These are phyloP conservation scores for Xylocopa sonorina DNA, from an alignment of 1,140 invertebrate species.

Conservation along the genomic window DNA sequence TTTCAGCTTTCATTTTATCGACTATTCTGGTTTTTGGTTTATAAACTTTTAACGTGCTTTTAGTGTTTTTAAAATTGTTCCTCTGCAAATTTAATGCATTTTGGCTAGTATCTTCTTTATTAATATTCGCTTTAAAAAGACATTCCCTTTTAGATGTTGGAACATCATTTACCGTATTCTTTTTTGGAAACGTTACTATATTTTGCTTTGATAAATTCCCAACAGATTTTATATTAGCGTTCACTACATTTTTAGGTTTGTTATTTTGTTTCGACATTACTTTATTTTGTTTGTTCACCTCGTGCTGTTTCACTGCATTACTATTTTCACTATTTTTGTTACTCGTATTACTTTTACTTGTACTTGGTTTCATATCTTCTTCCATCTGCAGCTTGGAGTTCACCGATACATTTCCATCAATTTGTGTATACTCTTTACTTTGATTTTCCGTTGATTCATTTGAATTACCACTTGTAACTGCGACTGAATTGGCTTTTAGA, in stretches of 20 bases:
- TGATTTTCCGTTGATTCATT: conserved; percentile 5
- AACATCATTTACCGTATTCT: not conserved
- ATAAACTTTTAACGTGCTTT: conserved; percentile 52
- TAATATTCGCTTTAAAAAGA: conserved; percentile 13
- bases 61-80: conserved; percentile 7
- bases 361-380: conserved; percentile 4
- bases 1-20: conserved; percentile 68
- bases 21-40: conserved; percentile 69
- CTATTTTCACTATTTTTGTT: not conserved
- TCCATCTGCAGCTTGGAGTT: not conserved
- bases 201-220: not conserved
- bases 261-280: not conserved
- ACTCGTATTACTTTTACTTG: conserved; percentile 33
- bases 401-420: not conserved
- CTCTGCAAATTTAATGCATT: not conserved
- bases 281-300: not conserved
- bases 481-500: not conserved
- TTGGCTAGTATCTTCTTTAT: conserved; percentile 9
- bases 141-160: conserved; percentile 3
- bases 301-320: not conserved
- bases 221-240: not conserved
- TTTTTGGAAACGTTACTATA: not conserved
- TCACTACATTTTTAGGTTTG: conserved; percentile 10
- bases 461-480: not conserved
- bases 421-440: conserved; percentile 1